These are phyloP conservation scores for Rattus rattus DNA, from an alignment of 2,113 vertebrate species.

Conservation along the genomic window DNA sequence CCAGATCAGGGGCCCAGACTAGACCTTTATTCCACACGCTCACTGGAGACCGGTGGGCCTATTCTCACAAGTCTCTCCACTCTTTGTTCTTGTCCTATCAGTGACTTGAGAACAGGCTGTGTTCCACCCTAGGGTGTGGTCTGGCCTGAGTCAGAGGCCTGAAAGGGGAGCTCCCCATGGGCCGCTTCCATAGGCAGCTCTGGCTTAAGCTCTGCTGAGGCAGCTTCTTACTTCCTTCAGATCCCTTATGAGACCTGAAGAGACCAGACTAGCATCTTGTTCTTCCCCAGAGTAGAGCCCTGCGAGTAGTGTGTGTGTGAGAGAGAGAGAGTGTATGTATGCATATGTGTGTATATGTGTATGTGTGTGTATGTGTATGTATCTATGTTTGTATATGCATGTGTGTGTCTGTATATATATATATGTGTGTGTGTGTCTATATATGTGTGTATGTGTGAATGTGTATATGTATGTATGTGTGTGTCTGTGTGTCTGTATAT, in stretches of 20 bases:
- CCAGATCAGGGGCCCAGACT: neutral
- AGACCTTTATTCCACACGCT: neutral
- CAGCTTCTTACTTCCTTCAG: conserved; percentile 19
- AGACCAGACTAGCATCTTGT: neutral
- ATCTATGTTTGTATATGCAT: neutral
- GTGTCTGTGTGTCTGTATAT: neutral
- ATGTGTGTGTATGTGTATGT: neutral
- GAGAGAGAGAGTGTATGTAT: neutral
- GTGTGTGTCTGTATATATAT: neutral
- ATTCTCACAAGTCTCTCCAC: neutral
- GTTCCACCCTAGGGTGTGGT: conserved; percentile 15
- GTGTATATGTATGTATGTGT: fast-evolving
- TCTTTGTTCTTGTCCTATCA: neutral
- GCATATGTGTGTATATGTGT: neutral
- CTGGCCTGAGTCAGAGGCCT: neutral
- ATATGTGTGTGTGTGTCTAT: fast-evolving
- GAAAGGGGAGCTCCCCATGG: neutral
- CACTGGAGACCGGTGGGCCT: fast-evolving
- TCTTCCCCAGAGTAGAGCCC: neutral
- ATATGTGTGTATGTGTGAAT: neutral
- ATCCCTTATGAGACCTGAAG: neutral
- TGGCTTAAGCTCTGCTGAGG: conserved; percentile 14
- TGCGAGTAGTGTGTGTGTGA: neutral
- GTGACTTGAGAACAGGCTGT: neutral
- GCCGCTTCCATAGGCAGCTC: neutral